A percentile compares a stretch with the other conserved stretches of the same genome.
Conservation (phyloP, 2,113 vertebrate species). For the Planiliza haematocheilus region DNA sequence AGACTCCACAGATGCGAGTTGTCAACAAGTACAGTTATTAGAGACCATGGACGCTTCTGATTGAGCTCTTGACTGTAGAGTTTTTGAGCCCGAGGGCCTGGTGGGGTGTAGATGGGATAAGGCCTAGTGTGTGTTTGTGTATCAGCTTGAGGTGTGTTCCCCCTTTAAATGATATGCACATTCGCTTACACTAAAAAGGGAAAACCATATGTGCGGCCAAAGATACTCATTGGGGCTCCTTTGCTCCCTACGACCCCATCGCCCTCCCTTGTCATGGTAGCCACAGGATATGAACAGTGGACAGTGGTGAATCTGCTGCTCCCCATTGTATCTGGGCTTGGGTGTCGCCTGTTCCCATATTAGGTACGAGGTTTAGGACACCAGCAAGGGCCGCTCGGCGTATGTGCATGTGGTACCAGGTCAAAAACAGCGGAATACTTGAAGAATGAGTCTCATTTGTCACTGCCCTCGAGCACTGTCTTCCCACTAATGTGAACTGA, state of each 20-base stretch:
- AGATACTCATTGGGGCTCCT: constrained; percentile 87
- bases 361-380: constrained; percentile 65
- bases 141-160: constrained; percentile 66
- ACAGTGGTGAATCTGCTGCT: constrained; percentile 51
- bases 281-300: constrained; percentile 58
- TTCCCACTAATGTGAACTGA: constrained; percentile 98
- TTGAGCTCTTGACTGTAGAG: constrained; percentile 74
- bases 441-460: constrained; percentile 93
- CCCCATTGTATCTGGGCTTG: constrained; percentile 43
- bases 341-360: constrained; percentile 46
- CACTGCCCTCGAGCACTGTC: constrained; percentile 92
- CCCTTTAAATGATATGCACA: constrained; percentile 75
- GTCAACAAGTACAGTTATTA: constrained; percentile 98
- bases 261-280: constrained; percentile 65
- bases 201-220: constrained; percentile 87
- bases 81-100: constrained; percentile 57
- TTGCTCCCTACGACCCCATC: constrained; percentile 78
- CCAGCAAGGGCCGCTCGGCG: constrained; percentile 64
- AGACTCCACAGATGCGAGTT: constrained; percentile 92
- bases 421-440: constrained; percentile 88
- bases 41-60: constrained; percentile 65
- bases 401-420: constrained; percentile 52
- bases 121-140: constrained; percentile 71
- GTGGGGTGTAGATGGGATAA: constrained; percentile 49
- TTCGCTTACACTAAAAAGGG: constrained; percentile 76